Evolutionary conservation across 2,113 vertebrate species (phyloP).

Genomic region (Cyanoramphus novaezelandiae): DNA sequence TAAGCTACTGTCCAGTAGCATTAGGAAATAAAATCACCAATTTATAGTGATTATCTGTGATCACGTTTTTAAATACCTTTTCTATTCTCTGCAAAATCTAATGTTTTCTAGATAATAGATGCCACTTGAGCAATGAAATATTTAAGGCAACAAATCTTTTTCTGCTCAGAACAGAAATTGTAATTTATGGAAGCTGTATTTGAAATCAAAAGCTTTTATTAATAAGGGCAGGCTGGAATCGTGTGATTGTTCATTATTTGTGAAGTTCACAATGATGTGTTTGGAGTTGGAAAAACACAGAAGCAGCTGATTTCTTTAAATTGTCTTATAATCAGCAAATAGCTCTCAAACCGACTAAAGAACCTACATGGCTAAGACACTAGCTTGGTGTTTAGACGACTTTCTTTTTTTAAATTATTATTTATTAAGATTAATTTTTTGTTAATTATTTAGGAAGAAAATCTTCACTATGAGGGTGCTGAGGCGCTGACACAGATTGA

Average conservation of each 20-base stretch:
- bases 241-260: not conserved
- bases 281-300: not conserved
- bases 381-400: not conserved
- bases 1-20: not conserved
- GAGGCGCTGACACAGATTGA: not conserved
- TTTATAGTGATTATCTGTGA: not conserved
- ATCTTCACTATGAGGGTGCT: not conserved
- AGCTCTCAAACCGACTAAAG: not conserved
- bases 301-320: not conserved
- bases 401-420: not conserved
- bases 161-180: not conserved
- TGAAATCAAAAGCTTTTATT: not conserved
- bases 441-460: not conserved
- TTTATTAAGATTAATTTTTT: not conserved
- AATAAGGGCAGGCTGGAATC: not conserved
- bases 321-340: not conserved
- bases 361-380: not conserved
- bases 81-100: not conserved
- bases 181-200: not conserved
- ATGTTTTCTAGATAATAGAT: not conserved
- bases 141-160: not conserved
- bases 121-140: not conserved
- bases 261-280: not conserved
- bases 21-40: not conserved
- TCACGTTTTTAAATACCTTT: not conserved